A percentile compares a stretch with the other conserved stretches of the same genome.
These are phyloP conservation scores for Drosophila affinis DNA, from an alignment of 2,888 invertebrate species.

Conservation along the genomic window DNA sequence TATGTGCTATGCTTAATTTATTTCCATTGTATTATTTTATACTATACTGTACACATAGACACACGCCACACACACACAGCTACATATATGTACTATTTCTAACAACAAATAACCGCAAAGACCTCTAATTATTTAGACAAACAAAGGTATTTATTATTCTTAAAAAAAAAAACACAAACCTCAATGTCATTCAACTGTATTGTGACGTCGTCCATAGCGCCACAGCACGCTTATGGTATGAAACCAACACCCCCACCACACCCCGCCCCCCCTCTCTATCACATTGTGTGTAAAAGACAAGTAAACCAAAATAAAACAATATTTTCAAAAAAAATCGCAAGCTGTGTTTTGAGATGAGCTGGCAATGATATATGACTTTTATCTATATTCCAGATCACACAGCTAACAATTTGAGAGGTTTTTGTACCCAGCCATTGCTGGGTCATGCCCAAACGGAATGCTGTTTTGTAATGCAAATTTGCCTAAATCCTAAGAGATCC, in stretches of 20 bases:
- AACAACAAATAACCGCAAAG: constrained; percentile 62
- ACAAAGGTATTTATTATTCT: constrained; percentile 50
- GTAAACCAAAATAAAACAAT: constrained; percentile 40
- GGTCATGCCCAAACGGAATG: constrained; percentile 16
- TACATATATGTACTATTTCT: constrained; percentile 10
- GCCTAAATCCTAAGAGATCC: no score
- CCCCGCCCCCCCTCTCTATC: constrained; percentile 2
- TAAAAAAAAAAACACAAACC: constrained; percentile 31
- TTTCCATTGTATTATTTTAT: constrained; percentile 53
- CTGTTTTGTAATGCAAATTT: neutral
- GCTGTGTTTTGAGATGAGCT: constrained; percentile 9
- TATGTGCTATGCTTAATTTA: constrained; percentile 57
- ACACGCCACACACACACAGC: constrained; percentile 6
- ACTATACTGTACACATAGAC: neutral
- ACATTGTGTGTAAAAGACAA: constrained; percentile 18
- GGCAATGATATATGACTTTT: constrained; percentile 17
- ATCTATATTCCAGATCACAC: constrained; percentile 33
- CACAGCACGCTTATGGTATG: constrained; percentile 37
- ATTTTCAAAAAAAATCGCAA: constrained; percentile 26
- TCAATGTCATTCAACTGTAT: constrained; percentile 41
- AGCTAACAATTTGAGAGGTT: constrained; percentile 36
- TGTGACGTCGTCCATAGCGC: constrained; percentile 40
- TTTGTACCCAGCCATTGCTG: constrained; percentile 7
- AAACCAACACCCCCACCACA: constrained; percentile 18
- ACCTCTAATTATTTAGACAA: constrained; percentile 69